Evolutionary conservation across 1,140 invertebrate genomes (phyloP).

Genomic region (Drosophila nigrodunni): DNA sequence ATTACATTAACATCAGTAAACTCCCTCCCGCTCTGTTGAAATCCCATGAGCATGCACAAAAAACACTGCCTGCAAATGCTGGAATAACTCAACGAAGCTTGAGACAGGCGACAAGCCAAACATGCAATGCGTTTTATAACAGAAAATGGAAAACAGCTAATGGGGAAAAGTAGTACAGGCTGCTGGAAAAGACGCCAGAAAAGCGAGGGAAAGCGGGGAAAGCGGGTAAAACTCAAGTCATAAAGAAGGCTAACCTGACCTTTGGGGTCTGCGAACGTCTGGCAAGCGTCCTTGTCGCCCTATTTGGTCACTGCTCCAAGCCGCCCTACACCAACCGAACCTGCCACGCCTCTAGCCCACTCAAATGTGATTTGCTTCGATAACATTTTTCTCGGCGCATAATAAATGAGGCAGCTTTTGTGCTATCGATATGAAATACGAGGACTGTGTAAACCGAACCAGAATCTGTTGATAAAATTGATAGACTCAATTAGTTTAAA

Average conservation of each 20-base stretch:
- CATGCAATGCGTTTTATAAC: constrained; percentile 70
- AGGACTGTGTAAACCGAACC: neutral
- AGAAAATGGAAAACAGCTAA: constrained; percentile 11
- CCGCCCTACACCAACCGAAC: no score
- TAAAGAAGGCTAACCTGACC: constrained; percentile 68
- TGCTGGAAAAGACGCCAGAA: neutral
- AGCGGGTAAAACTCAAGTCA: constrained; percentile 9
- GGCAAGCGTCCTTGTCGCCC: constrained; percentile 16
- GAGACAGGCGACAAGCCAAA: constrained; percentile 66
- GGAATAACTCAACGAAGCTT: constrained; percentile 61
- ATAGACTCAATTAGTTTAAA: constrained; percentile 50
- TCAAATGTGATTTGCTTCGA: constrained; percentile 42
- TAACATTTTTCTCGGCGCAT: constrained; percentile 56
- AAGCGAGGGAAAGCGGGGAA: neutral
- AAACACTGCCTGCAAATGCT: constrained; percentile 27
- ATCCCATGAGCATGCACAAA: neutral
- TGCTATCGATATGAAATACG: constrained; percentile 70
- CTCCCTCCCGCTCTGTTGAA: neutral
- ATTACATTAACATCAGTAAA: neutral
- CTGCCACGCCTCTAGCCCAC: constrained; percentile 5
- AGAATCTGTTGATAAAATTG: constrained; percentile 45
- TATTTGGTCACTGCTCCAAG: neutral
- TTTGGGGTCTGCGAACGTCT: constrained; percentile 47
- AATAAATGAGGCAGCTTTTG: constrained; percentile 66
- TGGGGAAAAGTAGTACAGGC: no score